phyloP scores from a whole-genome alignment of 2,113 vertebrate genomes.

The Lycaon pictus region DNA sequence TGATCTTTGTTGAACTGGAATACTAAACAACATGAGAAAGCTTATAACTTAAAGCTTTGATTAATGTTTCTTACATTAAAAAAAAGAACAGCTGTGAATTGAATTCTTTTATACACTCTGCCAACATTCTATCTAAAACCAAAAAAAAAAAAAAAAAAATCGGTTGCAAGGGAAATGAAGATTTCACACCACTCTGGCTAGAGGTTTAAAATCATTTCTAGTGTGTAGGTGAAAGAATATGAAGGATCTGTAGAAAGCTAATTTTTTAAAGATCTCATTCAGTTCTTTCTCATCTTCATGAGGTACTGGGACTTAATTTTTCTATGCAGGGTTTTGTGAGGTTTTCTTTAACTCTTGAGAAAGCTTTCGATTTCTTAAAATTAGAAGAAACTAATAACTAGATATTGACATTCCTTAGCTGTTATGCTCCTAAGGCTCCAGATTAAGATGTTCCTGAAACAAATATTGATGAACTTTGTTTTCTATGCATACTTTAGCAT shows the following conservation, averaged over 20 bases:
- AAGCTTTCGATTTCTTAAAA: conserved; percentile 58
- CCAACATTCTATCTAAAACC: conserved; percentile 84
- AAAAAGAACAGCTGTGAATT: conserved; percentile 90
- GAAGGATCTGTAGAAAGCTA: not conserved
- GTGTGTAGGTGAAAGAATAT: conserved; percentile 58
- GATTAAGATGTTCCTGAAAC: conserved; percentile 32
- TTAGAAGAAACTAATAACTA: conserved; percentile 39
- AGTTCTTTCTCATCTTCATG: not conserved
- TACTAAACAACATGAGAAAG: conserved; percentile 89
- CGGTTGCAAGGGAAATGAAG: conserved; percentile 81
- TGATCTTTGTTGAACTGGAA: conserved; percentile 91
- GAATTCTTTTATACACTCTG: conserved; percentile 89
- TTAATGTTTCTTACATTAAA: conserved; percentile 89
- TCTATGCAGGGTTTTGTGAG: not conserved
- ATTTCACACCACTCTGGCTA: conserved; percentile 75
- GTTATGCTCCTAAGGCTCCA: conserved; percentile 6
- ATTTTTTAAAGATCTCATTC: not conserved
- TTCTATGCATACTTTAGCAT: conserved; percentile 31
- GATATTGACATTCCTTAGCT: conserved; percentile 41
- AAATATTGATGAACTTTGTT: conserved; percentile 7
- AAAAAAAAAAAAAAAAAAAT: conserved; percentile 74
- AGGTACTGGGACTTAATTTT: conserved; percentile 2
- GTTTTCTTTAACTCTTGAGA: not conserved
- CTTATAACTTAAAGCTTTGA: conserved; percentile 91
- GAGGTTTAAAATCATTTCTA: conserved; percentile 75